A percentile compares a stretch with the other conserved stretches of the same genome.
Evolutionary conservation across 2,888 invertebrate genomes (phyloP).

Genomic region (Platynereis dumerilii): DNA sequence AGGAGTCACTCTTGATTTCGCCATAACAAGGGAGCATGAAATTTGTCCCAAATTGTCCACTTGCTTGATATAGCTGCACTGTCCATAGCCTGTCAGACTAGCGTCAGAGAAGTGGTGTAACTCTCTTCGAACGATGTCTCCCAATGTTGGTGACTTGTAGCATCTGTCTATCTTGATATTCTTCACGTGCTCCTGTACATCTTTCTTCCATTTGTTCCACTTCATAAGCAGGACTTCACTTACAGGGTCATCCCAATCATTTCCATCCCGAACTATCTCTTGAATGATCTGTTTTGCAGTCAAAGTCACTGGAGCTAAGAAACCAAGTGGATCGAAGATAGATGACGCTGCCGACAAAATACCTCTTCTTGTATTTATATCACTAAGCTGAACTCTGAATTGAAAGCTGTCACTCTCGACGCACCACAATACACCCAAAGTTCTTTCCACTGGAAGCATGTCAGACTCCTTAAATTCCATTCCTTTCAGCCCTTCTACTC

Average conservation of each 20-base stretch:
- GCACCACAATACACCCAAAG: constrained; percentile 6
- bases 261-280: constrained; percentile 5
- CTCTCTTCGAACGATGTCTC: not conserved
- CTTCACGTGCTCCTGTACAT: not conserved
- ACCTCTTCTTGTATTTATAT: constrained; percentile 15
- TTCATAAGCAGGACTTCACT: not conserved
- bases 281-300: constrained; percentile 20
- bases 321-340: constrained; percentile 43
- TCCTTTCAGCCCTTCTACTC: too few species aligned
- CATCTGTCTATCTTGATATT: constrained; percentile 4
- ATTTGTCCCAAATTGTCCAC: constrained; percentile 22
- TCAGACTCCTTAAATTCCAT: not conserved
- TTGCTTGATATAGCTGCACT: constrained; percentile 38
- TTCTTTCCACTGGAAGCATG: constrained; percentile 9
- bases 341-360: constrained; percentile 20
- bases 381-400: constrained; percentile 4
- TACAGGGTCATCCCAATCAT: constrained; percentile 24
- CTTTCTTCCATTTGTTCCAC: constrained; percentile 23
- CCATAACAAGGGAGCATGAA: constrained; percentile 37
- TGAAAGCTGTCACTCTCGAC: constrained; percentile 8
- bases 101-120: constrained; percentile 25
- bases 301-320: constrained; percentile 62
- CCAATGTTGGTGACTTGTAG: not conserved
- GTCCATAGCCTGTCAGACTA: constrained; percentile 37
- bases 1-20: constrained; percentile 37